phyloP scores from a whole-genome alignment of 2,797 vertebrate species.

The Acanthis flammea region DNA sequence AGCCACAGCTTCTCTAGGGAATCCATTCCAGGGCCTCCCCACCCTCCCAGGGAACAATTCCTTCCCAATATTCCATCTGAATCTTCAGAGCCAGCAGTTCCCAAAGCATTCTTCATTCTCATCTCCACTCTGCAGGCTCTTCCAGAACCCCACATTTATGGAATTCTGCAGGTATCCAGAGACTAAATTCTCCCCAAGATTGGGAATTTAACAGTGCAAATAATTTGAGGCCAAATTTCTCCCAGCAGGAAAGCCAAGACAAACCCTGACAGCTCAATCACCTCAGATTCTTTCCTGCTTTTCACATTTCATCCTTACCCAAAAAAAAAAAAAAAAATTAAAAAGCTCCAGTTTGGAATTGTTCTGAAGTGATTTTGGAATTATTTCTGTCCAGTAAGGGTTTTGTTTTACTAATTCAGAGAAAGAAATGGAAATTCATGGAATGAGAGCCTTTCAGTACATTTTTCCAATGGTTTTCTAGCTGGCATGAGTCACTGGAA shows the following conservation, averaged over 20 bases:
- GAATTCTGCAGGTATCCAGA: background rate
- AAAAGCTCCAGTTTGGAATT: background rate
- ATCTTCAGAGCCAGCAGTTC: background rate
- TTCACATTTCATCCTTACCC: background rate
- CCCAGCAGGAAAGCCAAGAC: background rate
- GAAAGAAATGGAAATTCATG: background rate
- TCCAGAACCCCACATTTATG: background rate
- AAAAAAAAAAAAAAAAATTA: background rate
- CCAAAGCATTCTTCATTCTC: background rate
- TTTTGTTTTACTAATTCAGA: background rate
- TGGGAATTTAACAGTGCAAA: background rate
- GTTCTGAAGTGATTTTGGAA: background rate
- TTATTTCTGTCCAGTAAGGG: background rate
- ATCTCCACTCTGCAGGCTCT: background rate
- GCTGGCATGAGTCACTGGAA: background rate
- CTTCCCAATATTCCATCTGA: background rate
- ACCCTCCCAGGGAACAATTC: background rate
- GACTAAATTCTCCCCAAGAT: background rate
- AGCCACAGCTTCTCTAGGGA: background rate
- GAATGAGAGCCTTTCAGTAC: background rate
- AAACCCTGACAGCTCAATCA: background rate
- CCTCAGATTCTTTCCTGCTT: background rate
- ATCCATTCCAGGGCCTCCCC: background rate
- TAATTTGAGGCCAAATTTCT: background rate
- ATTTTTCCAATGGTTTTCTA: background rate